Percentiles rank a stretch among this genome's conserved stretches.
phyloP scores from a whole-genome alignment of 2,888 invertebrate species.

The Cephalotes varians region DNA sequence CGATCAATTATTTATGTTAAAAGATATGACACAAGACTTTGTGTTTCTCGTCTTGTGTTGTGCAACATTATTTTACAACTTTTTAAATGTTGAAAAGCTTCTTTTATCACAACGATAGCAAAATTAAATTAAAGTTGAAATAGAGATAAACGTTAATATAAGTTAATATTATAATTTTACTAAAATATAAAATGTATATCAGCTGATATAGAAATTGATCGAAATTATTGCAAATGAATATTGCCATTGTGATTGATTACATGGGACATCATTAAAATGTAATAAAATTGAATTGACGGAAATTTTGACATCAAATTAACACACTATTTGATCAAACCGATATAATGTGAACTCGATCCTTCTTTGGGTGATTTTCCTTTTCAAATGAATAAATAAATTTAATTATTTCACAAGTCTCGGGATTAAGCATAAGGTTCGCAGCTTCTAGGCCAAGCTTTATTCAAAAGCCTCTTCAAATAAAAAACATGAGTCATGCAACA shows the following conservation, averaged over 20 bases:
- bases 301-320: constrained; percentile 30
- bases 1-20: constrained; percentile 1
- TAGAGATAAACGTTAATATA: neutral
- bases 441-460: constrained; percentile 44
- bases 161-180: constrained; percentile 4
- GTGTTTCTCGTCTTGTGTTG: neutral
- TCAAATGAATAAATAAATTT: neutral
- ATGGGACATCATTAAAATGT: constrained; percentile 26
- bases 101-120: neutral
- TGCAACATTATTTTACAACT: neutral
- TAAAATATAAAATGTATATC: constrained; percentile 19
- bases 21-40: neutral
- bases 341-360: neutral
- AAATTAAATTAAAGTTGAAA: constrained; percentile 1
- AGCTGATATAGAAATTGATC: constrained; percentile 5
- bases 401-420: constrained; percentile 5
- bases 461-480: constrained; percentile 61
- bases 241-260: constrained; percentile 26
- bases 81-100: neutral
- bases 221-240: constrained; percentile 33
- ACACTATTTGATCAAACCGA: neutral
- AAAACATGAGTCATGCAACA: constrained; percentile 67
- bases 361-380: neutral
- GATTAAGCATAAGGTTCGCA: constrained; percentile 4
- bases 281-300: constrained; percentile 32